Evolutionary conservation across 2,113 vertebrate species (phyloP).

Genomic region (Redunca redunca): DNA sequence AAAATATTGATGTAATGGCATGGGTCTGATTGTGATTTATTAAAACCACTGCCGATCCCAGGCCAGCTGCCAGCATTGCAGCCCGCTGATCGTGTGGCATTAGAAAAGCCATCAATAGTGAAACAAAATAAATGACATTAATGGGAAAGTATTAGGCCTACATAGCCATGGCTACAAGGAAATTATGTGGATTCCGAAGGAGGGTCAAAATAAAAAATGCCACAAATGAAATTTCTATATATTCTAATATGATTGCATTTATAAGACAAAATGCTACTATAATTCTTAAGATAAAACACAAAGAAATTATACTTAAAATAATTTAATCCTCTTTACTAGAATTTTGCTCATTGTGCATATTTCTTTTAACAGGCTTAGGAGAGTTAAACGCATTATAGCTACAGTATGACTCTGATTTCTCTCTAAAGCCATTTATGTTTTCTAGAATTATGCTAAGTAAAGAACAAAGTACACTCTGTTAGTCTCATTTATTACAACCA

Average conservation of each 20-base stretch:
- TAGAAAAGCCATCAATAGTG: conserved; percentile 99
- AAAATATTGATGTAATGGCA: conserved; percentile 99
- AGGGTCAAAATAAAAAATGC: conserved; percentile 80
- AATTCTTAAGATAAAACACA: conserved; percentile 72
- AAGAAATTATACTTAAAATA: conserved; percentile 70
- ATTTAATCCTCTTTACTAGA: conserved; percentile 68
- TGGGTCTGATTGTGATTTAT: conserved; percentile 99
- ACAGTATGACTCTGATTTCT: conserved; percentile 75
- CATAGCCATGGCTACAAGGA: conserved; percentile 89
- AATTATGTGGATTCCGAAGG: conserved; percentile 86
- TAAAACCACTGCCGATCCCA: conserved; percentile 95
- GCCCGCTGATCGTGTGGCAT: conserved; percentile 96
- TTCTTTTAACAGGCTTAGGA: conserved; percentile 75
- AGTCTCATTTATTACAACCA: conserved; percentile 76
- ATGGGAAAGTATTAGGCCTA: conserved; percentile 91
- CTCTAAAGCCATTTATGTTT: conserved; percentile 80
- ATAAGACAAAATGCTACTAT: conserved; percentile 65
- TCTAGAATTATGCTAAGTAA: conserved; percentile 80
- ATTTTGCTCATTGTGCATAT: conserved; percentile 74
- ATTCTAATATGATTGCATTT: conserved; percentile 75
- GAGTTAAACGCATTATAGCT: conserved; percentile 77
- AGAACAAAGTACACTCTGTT: conserved; percentile 77
- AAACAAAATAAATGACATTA: conserved; percentile 95
- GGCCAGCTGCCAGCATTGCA: conserved; percentile 96
- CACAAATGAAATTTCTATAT: conserved; percentile 77